Conservation (phyloP, 2,888 invertebrate genomes). For the Oxycera nigricornis region DNA sequence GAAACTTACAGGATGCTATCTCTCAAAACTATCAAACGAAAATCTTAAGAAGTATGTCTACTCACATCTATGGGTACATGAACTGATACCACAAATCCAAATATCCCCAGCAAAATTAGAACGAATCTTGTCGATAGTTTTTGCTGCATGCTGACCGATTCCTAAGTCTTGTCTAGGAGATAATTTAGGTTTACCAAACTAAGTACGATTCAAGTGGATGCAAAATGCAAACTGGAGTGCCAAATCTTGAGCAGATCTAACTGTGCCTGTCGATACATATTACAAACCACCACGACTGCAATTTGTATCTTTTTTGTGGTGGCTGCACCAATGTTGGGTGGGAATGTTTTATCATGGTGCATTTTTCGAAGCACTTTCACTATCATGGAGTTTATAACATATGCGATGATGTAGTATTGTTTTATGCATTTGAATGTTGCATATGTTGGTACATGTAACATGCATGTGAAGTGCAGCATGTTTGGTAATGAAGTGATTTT, state of each 20-base stretch:
- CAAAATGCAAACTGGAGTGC: no score
- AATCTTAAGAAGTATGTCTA: neutral
- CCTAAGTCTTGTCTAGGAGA: no score
- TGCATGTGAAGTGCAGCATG: no score
- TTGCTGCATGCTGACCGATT: neutral
- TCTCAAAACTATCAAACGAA: neutral
- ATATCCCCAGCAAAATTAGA: neutral
- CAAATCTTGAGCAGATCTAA: neutral
- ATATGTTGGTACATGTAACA: no score
- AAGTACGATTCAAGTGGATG: no score
- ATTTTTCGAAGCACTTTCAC: no score
- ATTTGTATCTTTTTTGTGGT: neutral
- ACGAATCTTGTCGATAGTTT: neutral
- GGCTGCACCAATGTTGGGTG: neutral
- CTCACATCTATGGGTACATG: neutral
- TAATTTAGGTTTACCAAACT: no score
- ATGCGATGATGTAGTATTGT: no score
- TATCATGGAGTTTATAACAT: no score
- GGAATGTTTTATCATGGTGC: neutral
- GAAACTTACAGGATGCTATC: neutral
- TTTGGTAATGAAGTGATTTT: no score
- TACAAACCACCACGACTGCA: neutral
- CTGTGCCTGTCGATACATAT: neutral
- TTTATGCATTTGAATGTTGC: no score
- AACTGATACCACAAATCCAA: neutral